Evolutionary conservation across 2,888 invertebrate species (phyloP).

Genomic region (Drosophila yooni): DNA sequence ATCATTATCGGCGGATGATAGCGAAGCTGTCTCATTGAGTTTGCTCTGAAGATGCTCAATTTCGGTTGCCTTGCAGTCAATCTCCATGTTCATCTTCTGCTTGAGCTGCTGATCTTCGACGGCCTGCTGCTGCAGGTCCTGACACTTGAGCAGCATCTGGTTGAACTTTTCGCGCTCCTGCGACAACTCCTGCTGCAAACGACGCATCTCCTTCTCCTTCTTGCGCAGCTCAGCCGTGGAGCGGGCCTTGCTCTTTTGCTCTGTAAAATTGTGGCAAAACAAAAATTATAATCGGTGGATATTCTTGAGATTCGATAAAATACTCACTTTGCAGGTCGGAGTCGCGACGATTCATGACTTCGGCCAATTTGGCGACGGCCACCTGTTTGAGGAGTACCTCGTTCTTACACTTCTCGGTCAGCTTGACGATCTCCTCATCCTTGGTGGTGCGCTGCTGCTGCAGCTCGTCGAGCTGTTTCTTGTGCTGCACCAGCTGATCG

Average conservation of each 20-base stretch:
- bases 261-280: slow-evolving; percentile 41
- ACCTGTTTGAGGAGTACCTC: slow-evolving; percentile 95
- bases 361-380: slow-evolving; percentile 98
- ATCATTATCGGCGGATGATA: slow-evolving; percentile 95
- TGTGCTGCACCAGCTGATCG: slow-evolving; percentile 91
- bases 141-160: slow-evolving; percentile 93
- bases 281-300: not conserved
- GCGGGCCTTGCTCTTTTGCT: slow-evolving; percentile 92
- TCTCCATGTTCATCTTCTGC: slow-evolving; percentile 96
- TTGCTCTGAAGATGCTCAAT: slow-evolving; percentile 96
- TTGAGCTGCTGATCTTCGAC: slow-evolving; percentile 90
- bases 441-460: slow-evolving; percentile 88
- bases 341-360: slow-evolving; percentile 97
- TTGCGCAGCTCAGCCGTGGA: slow-evolving; percentile 92
- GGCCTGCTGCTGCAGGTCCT: slow-evolving; percentile 93
- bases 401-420: slow-evolving; percentile 93
- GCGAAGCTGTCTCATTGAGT: slow-evolving; percentile 94
- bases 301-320: not conserved
- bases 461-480: slow-evolving; percentile 91
- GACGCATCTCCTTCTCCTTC: slow-evolving; percentile 97
- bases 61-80: slow-evolving; percentile 98
- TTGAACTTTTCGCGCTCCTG: slow-evolving; percentile 97
- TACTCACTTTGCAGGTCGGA: slow-evolving; percentile 87
- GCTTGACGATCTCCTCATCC: slow-evolving; percentile 91
- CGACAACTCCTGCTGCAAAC: slow-evolving; percentile 96